phyloP scores from a whole-genome alignment of 2,888 invertebrate genomes.

The Eilema sororculum region DNA sequence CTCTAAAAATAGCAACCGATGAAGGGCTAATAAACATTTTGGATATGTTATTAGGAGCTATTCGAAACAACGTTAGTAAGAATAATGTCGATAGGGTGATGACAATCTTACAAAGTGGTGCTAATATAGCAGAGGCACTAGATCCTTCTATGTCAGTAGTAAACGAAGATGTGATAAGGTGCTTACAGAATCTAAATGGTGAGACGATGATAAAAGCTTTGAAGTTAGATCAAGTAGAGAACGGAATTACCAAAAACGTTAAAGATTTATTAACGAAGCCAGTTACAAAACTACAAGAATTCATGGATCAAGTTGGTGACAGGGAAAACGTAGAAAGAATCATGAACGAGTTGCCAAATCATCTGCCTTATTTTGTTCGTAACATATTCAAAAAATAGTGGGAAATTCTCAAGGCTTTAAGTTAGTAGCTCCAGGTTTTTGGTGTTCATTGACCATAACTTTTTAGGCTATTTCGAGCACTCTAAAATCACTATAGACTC shows the following conservation, averaged over 20 bases:
- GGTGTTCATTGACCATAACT: too few relatives aligned
- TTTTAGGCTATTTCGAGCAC: too few relatives aligned
- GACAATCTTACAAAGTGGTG: conserved; percentile 33
- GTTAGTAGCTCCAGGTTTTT: too few relatives aligned
- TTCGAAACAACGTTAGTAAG: conserved; percentile 34
- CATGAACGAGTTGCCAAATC: conserved; percentile 32
- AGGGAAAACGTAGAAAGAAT: conserved; percentile 36
- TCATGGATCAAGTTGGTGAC: conserved; percentile 18
- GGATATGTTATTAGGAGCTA: conserved; percentile 45
- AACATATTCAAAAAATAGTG: neutral
- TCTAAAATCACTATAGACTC: too few relatives aligned
- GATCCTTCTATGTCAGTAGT: conserved; percentile 32
- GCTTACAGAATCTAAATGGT: conserved; percentile 36
- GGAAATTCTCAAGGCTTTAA: too few relatives aligned
- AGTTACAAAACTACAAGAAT: conserved; percentile 12
- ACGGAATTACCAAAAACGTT: conserved; percentile 26
- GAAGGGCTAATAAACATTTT: conserved; percentile 51
- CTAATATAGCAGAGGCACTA: conserved; percentile 29
- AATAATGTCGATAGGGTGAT: conserved; percentile 39
- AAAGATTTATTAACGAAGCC: conserved; percentile 30
- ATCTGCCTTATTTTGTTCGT: conserved; percentile 32
- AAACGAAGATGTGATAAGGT: conserved; percentile 32
- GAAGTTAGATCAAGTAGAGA: conserved; percentile 30
- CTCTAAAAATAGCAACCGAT: conserved; percentile 44
- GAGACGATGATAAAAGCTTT: conserved; percentile 33